Evolutionary conservation across 2,888 invertebrate genomes (phyloP).

Genomic region (Deilephila elpenor): DNA sequence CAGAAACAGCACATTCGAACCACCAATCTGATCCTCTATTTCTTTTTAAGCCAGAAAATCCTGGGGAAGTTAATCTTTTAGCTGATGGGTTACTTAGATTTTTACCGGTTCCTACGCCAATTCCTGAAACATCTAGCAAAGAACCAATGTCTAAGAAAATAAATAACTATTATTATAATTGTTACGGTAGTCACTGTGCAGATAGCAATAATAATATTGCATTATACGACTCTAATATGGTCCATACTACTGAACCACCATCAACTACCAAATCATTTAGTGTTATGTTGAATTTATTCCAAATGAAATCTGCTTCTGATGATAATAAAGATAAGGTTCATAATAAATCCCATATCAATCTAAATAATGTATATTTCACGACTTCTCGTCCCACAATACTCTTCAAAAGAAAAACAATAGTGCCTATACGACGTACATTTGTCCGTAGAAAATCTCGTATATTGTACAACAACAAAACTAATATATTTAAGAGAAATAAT

Average conservation of each 20-base stretch:
- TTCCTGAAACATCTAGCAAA: conserved; percentile 46
- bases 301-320: conserved; percentile 66
- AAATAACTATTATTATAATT: conserved; percentile 52
- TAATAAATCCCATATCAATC: conserved; percentile 41
- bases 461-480: conserved; percentile 38
- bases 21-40: conserved; percentile 86
- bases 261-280: conserved; percentile 84
- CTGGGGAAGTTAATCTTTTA: conserved; percentile 89
- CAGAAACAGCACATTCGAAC: conserved; percentile 57
- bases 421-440: conserved; percentile 52
- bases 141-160: conserved; percentile 64
- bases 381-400: conserved; percentile 67
- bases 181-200: conserved; percentile 54
- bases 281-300: conserved; percentile 87
- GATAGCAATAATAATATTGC: conserved; percentile 38
- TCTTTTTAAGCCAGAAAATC: conserved; percentile 89
- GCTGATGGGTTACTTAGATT: conserved; percentile 81
- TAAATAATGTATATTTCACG: conserved; percentile 69
- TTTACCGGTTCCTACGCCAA: conserved; percentile 56
- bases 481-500: conserved; percentile 31
- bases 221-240: conserved; percentile 41
- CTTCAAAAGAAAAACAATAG: conserved; percentile 67
- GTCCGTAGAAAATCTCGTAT: conserved; percentile 55
- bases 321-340: conserved; percentile 53
- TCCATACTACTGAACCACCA: conserved; percentile 35